Conservation (phyloP, 2,797 vertebrate species). For the Centropyge bicolor region DNA sequence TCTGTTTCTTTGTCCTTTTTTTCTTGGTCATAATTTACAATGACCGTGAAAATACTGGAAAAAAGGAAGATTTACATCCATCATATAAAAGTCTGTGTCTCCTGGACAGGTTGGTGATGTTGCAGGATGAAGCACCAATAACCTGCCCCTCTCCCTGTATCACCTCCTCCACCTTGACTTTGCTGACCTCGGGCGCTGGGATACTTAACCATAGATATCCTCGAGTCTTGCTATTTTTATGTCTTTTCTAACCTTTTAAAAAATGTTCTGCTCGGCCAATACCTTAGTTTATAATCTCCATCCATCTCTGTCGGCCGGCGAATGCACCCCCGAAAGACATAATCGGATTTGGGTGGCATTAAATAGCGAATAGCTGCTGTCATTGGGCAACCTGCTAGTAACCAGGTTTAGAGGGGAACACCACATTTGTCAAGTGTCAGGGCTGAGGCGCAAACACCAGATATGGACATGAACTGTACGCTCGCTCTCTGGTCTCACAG, state of each 20-base stretch:
- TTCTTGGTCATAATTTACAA: conserved; percentile 45
- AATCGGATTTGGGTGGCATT: conserved; percentile 85
- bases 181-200: conserved; percentile 68
- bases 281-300: conserved; percentile 78
- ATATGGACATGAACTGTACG: conserved; percentile 57
- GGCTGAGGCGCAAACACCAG: conserved; percentile 55
- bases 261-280: conserved; percentile 65
- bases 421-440: conserved; percentile 85
- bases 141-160: conserved; percentile 29
- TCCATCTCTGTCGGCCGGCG: conserved; percentile 81
- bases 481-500: conserved; percentile 48
- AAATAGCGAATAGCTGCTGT: conserved; percentile 81
- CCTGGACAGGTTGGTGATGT: conserved; percentile 7
- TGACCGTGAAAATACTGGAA: conserved; percentile 23
- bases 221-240: conserved; percentile 72
- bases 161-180: conserved; percentile 61
- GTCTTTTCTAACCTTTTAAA: conserved; percentile 82
- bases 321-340: conserved; percentile 75
- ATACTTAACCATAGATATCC: conserved; percentile 71
- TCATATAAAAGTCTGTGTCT: conserved; percentile 36
- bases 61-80: conserved; percentile 38
- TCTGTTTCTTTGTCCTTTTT: conserved; percentile 12
- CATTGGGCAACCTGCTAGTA: conserved; percentile 76
- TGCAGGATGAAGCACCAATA: conserved; percentile 50
- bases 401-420: conserved; percentile 80